Evolutionary conservation across 2,797 vertebrate genomes (phyloP).

Genomic region (Champsocephalus gunnari): DNA sequence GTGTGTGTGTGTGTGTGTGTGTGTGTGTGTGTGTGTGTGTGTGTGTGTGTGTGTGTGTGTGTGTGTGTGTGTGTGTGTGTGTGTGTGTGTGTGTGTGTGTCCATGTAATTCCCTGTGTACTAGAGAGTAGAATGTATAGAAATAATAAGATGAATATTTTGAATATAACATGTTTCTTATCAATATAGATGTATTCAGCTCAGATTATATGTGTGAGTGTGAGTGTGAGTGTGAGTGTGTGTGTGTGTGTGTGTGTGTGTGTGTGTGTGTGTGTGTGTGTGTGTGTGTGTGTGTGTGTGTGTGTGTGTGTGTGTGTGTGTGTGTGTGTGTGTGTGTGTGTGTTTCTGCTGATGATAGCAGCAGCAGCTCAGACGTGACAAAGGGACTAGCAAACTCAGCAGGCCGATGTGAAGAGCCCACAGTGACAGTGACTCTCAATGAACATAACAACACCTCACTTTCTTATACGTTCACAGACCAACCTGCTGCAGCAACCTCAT

Average conservation of each 20-base stretch:
- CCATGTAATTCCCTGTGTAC: slow-evolving; percentile 10
- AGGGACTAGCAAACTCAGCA: slow-evolving; percentile 90
- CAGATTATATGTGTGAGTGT: slow-evolving; percentile 29
- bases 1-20: slow-evolving; percentile 22
- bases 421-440: slow-evolving; percentile 44
- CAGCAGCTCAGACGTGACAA: slow-evolving; percentile 84
- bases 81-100: slow-evolving; percentile 28
- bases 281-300: slow-evolving; percentile 11
- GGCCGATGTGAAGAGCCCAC: slow-evolving; percentile 67
- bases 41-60: slow-evolving; percentile 21
- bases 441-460: slow-evolving; percentile 21
- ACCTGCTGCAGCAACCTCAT: too few species aligned
- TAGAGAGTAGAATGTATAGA: too few species aligned
- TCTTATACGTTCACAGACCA: slow-evolving; percentile 13
- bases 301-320: slow-evolving; percentile 16
- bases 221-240: slow-evolving; percentile 22
- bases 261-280: slow-evolving; percentile 6
- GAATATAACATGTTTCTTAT: slow-evolving; percentile 19
- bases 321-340: slow-evolving; percentile 31
- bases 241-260: slow-evolving; percentile 12
- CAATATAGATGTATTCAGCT: slow-evolving; percentile 31
- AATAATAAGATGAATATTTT: too few species aligned
- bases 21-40: slow-evolving; percentile 29
- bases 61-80: neutral
- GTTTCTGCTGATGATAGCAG: slow-evolving; percentile 84